Percentiles rank a stretch among this genome's conserved stretches.
phyloP scores from a whole-genome alignment of 2,113 vertebrate species.

The Cynoglossus semilaevis region DNA sequence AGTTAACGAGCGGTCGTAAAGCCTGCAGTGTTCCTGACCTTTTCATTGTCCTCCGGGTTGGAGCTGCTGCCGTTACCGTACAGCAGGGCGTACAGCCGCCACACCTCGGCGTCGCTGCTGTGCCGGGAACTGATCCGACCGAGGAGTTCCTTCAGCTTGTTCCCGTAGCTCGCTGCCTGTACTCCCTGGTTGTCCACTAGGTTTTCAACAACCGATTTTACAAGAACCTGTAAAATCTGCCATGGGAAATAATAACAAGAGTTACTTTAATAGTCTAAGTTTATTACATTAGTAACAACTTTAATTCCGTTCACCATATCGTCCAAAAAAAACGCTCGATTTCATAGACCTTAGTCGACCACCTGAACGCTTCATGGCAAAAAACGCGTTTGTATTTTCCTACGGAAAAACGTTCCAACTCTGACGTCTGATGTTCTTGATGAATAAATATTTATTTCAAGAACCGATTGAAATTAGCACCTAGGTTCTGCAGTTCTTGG shows the following conservation, averaged over 20 bases:
- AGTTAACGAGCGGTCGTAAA: not conserved
- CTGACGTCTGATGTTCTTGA: too few species aligned
- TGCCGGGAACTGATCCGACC: slow-evolving; percentile 88
- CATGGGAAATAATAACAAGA: not conserved
- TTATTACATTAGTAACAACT: too few species aligned
- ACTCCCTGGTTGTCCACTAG: slow-evolving; percentile 77
- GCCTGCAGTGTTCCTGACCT: slow-evolving; percentile 70
- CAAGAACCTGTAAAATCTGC: slow-evolving; percentile 89
- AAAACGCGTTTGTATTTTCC: too few species aligned
- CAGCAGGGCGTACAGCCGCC: slow-evolving; percentile 86
- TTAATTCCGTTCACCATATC: too few species aligned
- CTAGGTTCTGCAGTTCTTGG: too few species aligned
- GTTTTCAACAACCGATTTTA: slow-evolving; percentile 79
- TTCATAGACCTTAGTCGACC: too few species aligned
- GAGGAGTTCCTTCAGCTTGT: slow-evolving; percentile 85
- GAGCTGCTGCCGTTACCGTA: slow-evolving; percentile 81
- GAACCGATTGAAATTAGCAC: too few species aligned
- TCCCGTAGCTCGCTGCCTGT: slow-evolving; percentile 62
- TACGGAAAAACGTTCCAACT: too few species aligned
- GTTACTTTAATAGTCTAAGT: too few species aligned
- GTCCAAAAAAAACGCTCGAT: too few species aligned
- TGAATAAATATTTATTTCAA: too few species aligned
- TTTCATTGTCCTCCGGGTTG: slow-evolving; percentile 83
- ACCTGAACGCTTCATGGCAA: too few species aligned
- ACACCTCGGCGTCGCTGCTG: slow-evolving; percentile 83